Conservation (phyloP, 2,888 invertebrate species). For the Thecocarcelia acutangulata region DNA sequence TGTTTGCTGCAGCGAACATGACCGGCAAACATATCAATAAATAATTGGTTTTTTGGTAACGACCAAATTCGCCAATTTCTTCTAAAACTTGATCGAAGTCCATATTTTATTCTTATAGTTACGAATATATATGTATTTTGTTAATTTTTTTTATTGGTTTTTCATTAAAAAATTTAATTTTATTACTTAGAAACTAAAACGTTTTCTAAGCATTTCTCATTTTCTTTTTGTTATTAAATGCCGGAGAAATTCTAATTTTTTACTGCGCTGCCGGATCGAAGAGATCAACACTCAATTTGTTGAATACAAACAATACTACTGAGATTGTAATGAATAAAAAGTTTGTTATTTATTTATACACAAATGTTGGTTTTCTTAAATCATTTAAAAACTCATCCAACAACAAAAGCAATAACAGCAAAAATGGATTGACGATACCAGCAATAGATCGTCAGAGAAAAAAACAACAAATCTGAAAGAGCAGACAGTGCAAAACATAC, state of each 20-base stretch:
- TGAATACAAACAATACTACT: slow-evolving; percentile 13
- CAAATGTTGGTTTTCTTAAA: slow-evolving; percentile 42
- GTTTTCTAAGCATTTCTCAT: slow-evolving; percentile 9
- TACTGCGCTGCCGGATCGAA: neutral
- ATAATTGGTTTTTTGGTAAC: slow-evolving; percentile 83
- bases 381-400: slow-evolving; percentile 33
- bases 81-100: slow-evolving; percentile 85
- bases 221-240: slow-evolving; percentile 22
- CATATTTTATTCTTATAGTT: slow-evolving; percentile 77
- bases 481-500: too few relatives aligned
- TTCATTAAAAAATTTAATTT: slow-evolving; percentile 6
- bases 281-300: slow-evolving; percentile 14
- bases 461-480: too few relatives aligned
- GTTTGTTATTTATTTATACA: slow-evolving; percentile 19
- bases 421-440: slow-evolving; percentile 1
- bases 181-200: neutral
- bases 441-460: neutral
- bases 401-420: slow-evolving; percentile 1
- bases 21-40: slow-evolving; percentile 84
- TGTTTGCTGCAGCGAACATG: slow-evolving; percentile 84
- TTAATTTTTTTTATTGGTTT: neutral
- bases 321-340: slow-evolving; percentile 20
- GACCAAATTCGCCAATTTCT: slow-evolving; percentile 84
- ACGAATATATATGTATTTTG: neutral
- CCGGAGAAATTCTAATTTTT: slow-evolving; percentile 8